These are phyloP conservation scores for Neoascia interrupta DNA, from an alignment of 2,888 invertebrate genomes.

Conservation along the genomic window DNA sequence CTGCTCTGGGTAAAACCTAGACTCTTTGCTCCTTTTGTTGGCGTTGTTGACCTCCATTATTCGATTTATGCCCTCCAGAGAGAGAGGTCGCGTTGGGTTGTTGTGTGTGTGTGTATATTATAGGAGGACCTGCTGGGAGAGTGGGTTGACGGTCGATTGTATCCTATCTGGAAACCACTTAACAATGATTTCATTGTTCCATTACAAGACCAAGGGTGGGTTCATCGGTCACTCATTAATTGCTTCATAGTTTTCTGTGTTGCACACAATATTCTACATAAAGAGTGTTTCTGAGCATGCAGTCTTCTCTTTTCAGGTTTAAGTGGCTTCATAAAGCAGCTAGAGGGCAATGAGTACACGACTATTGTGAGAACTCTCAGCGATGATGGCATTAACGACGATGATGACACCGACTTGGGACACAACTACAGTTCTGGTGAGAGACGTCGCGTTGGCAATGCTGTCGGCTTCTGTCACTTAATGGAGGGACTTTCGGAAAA, in stretches of 20 bases:
- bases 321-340: slow-evolving; percentile 78
- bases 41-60: slow-evolving; percentile 25
- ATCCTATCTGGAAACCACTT: slow-evolving; percentile 21
- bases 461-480: slow-evolving; percentile 77
- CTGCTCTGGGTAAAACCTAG: neutral
- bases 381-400: slow-evolving; percentile 75
- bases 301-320: slow-evolving; percentile 74
- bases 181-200: slow-evolving; percentile 39
- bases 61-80: neutral
- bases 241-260: slow-evolving; percentile 1
- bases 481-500: slow-evolving; percentile 76
- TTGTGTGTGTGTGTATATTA: neutral
- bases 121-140: too few species aligned
- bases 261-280: neutral
- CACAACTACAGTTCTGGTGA: slow-evolving; percentile 28
- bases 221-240: slow-evolving; percentile 22
- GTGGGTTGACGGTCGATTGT: slow-evolving; percentile 6
- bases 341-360: slow-evolving; percentile 78
- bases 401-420: slow-evolving; percentile 68
- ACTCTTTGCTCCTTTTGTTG: neutral
- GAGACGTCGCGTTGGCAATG: slow-evolving; percentile 27
- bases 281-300: slow-evolving; percentile 54
- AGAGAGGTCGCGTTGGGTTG: too few species aligned
- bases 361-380: slow-evolving; percentile 78
- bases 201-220: slow-evolving; percentile 1